Conservation (phyloP, 2,113 vertebrate genomes). For the Indri indri region DNA sequence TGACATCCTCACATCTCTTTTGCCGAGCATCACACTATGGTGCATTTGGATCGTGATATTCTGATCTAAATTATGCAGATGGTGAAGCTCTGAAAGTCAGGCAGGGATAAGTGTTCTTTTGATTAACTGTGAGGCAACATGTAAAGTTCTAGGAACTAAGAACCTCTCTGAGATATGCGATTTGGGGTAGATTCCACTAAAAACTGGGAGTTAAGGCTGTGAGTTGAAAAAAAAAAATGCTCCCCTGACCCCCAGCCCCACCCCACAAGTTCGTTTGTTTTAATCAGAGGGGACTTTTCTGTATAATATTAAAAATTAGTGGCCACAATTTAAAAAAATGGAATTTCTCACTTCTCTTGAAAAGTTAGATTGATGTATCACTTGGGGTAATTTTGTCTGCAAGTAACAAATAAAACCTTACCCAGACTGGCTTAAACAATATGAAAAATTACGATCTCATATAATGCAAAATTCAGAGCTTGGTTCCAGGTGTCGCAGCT, state of each 20-base stretch:
- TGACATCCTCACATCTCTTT: background rate
- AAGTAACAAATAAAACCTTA: background rate
- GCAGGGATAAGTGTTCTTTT: background rate
- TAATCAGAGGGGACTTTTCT: background rate
- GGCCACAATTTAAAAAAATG: background rate
- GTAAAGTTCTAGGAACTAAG: background rate
- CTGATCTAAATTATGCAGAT: background rate
- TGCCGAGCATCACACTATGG: background rate
- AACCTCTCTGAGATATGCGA: background rate
- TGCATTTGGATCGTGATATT: slow-evolving; percentile 16
- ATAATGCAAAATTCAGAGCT: background rate
- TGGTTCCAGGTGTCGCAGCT: background rate
- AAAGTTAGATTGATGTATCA: background rate
- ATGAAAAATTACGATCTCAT: background rate
- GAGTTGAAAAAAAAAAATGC: background rate
- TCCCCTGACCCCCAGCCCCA: background rate
- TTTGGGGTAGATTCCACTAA: background rate
- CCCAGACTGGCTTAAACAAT: background rate
- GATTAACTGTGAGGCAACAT: background rate
- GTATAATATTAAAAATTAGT: background rate
- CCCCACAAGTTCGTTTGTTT: background rate
- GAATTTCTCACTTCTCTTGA: background rate
- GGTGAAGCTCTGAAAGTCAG: background rate
- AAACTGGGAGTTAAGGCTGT: background rate
- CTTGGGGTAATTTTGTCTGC: background rate